Evolutionary conservation across 2,797 vertebrate genomes (phyloP).

Genomic region (Hipposideros larvatus): DNA sequence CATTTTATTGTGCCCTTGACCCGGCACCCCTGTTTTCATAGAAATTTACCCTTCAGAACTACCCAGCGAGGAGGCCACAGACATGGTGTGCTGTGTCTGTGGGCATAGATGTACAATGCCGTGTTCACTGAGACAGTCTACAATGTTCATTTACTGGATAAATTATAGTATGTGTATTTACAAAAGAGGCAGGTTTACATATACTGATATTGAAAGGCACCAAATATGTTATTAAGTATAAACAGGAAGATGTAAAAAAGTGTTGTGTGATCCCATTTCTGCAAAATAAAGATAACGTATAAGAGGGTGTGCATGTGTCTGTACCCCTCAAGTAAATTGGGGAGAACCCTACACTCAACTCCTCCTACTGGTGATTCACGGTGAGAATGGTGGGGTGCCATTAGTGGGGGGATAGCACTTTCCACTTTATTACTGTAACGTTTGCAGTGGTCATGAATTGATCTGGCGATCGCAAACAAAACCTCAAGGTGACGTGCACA

Average conservation of each 20-base stretch:
- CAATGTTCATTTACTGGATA: not conserved
- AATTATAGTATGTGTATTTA: not conserved
- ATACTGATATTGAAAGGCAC: not conserved
- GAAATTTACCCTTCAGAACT: not conserved
- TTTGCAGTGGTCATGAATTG: not conserved
- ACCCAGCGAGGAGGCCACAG: not conserved
- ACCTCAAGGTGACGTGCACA: not conserved
- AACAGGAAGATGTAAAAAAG: not conserved
- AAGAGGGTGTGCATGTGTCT: accelerated
- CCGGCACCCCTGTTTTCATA: not conserved
- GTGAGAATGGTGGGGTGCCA: not conserved
- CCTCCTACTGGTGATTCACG: not conserved
- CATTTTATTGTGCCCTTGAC: not conserved
- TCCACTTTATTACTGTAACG: no score
- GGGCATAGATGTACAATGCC: no score
- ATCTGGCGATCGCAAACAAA: not conserved
- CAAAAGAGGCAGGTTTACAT: not conserved
- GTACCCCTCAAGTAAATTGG: not conserved
- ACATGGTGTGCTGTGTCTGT: not conserved
- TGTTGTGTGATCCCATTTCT: not conserved
- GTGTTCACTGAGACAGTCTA: no score
- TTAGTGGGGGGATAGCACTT: no score
- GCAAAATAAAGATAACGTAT: not conserved
- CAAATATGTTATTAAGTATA: not conserved
- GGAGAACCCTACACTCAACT: not conserved